These are phyloP conservation scores for Heliconius erato DNA, from an alignment of 2,888 invertebrate genomes.

Conservation along the genomic window DNA sequence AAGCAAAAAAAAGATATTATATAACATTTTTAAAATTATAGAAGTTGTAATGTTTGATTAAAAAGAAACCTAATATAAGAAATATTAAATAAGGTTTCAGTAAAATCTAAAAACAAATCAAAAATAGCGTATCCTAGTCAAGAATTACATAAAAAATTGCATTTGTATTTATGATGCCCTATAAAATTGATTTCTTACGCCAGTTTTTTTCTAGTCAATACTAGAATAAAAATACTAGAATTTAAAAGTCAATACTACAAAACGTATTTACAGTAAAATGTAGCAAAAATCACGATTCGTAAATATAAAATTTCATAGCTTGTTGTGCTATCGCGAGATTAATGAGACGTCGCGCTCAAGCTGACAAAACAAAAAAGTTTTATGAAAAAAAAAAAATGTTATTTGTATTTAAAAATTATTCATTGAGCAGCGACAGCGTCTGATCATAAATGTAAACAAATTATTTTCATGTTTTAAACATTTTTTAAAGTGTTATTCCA, in stretches of 20 bases:
- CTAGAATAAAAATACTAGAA: no score
- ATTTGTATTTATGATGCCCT: background rate
- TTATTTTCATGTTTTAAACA: no score
- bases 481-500: no score
- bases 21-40: no score
- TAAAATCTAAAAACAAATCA: background rate
- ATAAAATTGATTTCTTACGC: background rate
- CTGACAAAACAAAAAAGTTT: background rate
- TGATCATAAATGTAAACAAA: no score
- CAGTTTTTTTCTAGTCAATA: background rate
- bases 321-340: background rate
- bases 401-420: background rate
- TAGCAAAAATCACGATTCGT: background rate
- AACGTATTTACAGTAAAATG: background rate
- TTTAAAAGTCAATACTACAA: background rate
- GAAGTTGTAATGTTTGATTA: no score
- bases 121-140: no score
- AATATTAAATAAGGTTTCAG: background rate
- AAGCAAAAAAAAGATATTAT: no score
- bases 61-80: no score
- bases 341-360: background rate
- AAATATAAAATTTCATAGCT: conserved; percentile 2
- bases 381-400: background rate
- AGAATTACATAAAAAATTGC: background rate
- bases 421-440: background rate